Base-by-base conservation (phyloP, 2,797 vertebrate genomes). In the Gephyroberyx darwinii region DNA sequence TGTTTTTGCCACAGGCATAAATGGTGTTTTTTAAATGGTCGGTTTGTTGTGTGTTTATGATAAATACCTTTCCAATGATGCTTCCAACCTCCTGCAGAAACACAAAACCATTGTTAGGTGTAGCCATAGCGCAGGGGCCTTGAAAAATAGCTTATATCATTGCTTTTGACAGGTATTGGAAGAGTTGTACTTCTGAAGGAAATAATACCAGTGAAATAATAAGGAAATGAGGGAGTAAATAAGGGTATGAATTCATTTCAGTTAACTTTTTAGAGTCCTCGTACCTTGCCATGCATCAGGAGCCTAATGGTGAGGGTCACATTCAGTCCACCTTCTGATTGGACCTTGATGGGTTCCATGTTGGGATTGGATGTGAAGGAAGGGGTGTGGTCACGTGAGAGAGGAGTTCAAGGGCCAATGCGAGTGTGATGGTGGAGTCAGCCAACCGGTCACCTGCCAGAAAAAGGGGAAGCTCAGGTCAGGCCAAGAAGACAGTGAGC, bases 261-360 rank as follows among this genome's bases (percentile, higher is more conserved):
- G 4, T 39, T 16, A 30, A 58, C 12, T 12, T 9, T 48, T 45
- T 4, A 0, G 14, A 33, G 2, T n/a, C 5, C 30, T 26, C 1
- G 12, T 87, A 96, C 94, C 94, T 95, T 95, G 69, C 93, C 95
- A 0, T 97, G 96, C 94, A 96, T 96, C 77, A 96, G 91, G 81
- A 96, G 93, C 74, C 94, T 91, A 85, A 99, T 98, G 76, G 97
- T 99, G 83, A 99, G 95, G 67, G 96, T 99, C 90, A 99, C 96
- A 2, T 98, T 99, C 84, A 99, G 95, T 72, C 97, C 96, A 0
- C 96, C 96, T 93, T 99, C 97, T 0, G 96, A 96, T 69, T 94
- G 93, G 84, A 98, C 96, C 88, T 97, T 99, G 52, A 96, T 97
- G 69, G 95, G 95, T 81, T 98, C 97, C 97, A 99, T 98, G 92